Conservation (phyloP, 2,888 invertebrate species). For the Neria commutata region DNA sequence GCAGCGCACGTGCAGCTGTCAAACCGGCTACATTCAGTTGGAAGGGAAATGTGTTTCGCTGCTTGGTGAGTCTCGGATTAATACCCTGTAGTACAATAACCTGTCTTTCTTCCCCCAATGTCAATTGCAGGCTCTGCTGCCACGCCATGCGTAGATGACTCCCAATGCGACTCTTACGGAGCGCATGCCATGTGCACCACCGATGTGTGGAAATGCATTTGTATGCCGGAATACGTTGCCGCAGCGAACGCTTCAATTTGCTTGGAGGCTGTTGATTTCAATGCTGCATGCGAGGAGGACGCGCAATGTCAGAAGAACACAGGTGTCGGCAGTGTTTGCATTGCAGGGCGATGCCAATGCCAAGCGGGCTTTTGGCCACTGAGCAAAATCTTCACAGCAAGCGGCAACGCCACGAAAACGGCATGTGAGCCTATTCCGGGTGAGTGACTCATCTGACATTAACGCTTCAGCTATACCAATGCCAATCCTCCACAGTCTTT, state of each 20-base stretch:
- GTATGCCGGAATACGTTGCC: slow-evolving; percentile 30
- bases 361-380: slow-evolving; percentile 8
- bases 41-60: slow-evolving; percentile 42
- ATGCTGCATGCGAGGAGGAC: slow-evolving; percentile 34
- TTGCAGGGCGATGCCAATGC: slow-evolving; percentile 38
- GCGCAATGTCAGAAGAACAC: slow-evolving; percentile 38
- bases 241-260: slow-evolving; percentile 29
- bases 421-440: slow-evolving; percentile 23
- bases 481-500: not conserved
- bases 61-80: slow-evolving; percentile 41
- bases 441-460: slow-evolving; percentile 9
- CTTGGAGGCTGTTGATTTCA: slow-evolving; percentile 30
- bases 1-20: slow-evolving; percentile 43
- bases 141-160: slow-evolving; percentile 28
- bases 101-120: not conserved
- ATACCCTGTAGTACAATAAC: not conserved
- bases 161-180: slow-evolving; percentile 39
- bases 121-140: slow-evolving; percentile 12
- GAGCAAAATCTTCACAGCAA: not conserved
- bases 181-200: slow-evolving; percentile 27
- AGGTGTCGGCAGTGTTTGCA: slow-evolving; percentile 39
- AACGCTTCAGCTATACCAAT: not conserved
- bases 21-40: slow-evolving; percentile 37
- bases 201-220: slow-evolving; percentile 33
- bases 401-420: not conserved